phyloP scores from a whole-genome alignment of 1,140 invertebrate genomes.

The Cecropterus lyciades region DNA sequence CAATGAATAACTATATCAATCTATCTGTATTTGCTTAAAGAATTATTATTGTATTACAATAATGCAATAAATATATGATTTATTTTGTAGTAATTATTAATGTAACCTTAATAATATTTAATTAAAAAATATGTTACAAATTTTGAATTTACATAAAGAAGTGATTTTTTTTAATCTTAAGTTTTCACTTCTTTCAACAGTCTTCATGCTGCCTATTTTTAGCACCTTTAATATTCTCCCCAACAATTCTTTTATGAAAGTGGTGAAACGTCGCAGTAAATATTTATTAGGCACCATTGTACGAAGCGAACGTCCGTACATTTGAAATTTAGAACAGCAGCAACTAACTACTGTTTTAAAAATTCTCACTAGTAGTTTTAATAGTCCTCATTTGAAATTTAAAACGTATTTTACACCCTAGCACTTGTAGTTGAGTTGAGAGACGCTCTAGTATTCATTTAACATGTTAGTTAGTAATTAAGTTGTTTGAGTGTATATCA shows the following conservation, averaged over 20 bases:
- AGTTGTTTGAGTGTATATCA: neutral
- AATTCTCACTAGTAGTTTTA: conserved; percentile 17
- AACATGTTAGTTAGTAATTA: conserved; percentile 20
- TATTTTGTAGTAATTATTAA: too few species aligned
- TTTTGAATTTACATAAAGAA: too few species aligned
- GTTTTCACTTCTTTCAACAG: too few species aligned
- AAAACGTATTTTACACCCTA: conserved; percentile 14
- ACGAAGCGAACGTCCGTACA: conserved; percentile 11
- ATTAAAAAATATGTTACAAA: too few species aligned
- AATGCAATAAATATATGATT: too few species aligned
- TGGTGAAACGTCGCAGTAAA: conserved; percentile 18
- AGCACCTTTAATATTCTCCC: neutral
- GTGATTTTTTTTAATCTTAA: too few species aligned
- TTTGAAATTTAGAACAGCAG: conserved; percentile 25
- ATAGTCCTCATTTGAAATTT: conserved; percentile 24
- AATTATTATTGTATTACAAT: too few species aligned
- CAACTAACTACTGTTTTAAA: conserved; percentile 14
- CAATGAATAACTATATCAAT: too few species aligned
- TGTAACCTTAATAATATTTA: too few species aligned
- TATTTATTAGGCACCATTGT: conserved; percentile 40
- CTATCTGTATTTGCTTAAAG: too few species aligned
- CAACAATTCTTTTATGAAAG: neutral
- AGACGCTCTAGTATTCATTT: conserved; percentile 22
- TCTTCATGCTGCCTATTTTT: too few species aligned
- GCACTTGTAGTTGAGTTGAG: conserved; percentile 5